Conservation (phyloP, 2,888 invertebrate species). For the Pecten maximus region DNA sequence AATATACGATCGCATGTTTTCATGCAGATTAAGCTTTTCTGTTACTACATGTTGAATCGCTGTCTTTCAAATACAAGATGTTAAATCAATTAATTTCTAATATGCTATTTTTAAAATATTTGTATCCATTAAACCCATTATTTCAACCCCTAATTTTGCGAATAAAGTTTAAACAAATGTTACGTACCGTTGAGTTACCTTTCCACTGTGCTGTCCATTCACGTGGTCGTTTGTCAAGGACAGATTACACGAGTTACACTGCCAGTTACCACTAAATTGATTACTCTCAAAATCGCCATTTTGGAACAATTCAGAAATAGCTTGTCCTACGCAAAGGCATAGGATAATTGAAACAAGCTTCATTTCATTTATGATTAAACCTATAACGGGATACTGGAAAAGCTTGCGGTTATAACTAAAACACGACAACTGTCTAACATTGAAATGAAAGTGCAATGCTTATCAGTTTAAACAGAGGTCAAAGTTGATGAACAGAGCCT, state of each 20-base stretch:
- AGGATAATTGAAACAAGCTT: background rate
- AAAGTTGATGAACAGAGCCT: background rate
- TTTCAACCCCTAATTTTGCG: too few species aligned
- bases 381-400: too few species aligned
- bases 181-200: conserved; percentile 42
- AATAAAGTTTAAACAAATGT: background rate
- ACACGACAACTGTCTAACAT: background rate
- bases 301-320: conserved; percentile 40
- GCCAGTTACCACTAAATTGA: conserved; percentile 40
- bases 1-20: too few species aligned
- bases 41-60: too few species aligned
- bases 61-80: too few species aligned
- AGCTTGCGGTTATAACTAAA: background rate
- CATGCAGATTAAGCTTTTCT: too few species aligned
- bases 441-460: background rate
- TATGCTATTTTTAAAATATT: too few species aligned
- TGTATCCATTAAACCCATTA: too few species aligned
- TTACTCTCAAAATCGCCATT: conserved; percentile 45
- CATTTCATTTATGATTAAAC: background rate
- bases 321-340: background rate
- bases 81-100: too few species aligned
- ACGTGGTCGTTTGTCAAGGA: background rate
- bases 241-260: conserved; percentile 4
- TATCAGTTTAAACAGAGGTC: background rate
- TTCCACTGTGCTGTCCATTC: conserved; percentile 41